These are phyloP conservation scores for Stegostoma tigrinum DNA, from an alignment of 2,113 vertebrate species.

Conservation along the genomic window DNA sequence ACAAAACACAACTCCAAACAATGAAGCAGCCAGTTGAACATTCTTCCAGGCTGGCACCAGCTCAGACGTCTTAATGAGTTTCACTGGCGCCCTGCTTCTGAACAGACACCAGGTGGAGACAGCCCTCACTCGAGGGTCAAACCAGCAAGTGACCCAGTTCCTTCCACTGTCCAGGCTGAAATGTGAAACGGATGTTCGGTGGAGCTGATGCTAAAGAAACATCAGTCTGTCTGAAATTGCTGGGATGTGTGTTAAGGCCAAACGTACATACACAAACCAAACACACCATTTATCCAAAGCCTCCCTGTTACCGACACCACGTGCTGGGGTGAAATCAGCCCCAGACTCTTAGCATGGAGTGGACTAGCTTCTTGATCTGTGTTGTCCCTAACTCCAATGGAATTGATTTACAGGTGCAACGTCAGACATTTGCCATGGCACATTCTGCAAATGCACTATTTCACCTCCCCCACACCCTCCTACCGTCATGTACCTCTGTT, in stretches of 20 bases:
- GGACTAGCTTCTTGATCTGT: not conserved
- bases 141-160: not conserved
- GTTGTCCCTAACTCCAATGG: not conserved
- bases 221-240: not conserved
- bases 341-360: not conserved
- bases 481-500: no score
- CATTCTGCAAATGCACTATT: not conserved
- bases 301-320: not conserved
- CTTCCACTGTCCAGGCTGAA: not conserved
- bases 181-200: not conserved
- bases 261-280: not conserved
- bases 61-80: not conserved
- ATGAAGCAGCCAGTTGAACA: not conserved
- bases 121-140: no score
- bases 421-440: not conserved
- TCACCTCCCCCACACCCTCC: not conserved
- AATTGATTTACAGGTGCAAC: not conserved
- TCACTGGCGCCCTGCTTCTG: not conserved
- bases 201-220: not conserved
- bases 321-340: not conserved
- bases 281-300: not conserved
- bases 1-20: not conserved
- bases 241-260: not conserved
- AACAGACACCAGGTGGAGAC: not conserved
- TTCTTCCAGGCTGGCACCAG: not conserved